Conservation (phyloP, 1,140 invertebrate species). For the Mycetomoellerius zeteki region DNA sequence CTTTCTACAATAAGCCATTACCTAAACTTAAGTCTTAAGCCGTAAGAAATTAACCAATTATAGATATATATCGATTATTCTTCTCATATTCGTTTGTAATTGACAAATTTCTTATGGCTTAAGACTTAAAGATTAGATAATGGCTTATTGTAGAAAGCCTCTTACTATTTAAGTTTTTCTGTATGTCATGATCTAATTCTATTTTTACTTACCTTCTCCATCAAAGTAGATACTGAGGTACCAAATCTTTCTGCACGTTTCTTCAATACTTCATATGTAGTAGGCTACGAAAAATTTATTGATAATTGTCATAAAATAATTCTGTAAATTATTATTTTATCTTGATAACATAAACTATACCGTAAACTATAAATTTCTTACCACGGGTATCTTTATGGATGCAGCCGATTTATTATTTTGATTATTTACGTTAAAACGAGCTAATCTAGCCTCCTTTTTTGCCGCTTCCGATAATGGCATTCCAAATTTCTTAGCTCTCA, state of each 20-base stretch:
- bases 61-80: no score
- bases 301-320: conserved; percentile 26
- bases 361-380: conserved; percentile 70
- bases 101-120: no score
- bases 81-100: no score
- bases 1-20: no score
- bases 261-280: conserved; percentile 90
- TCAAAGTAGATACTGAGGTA: conserved; percentile 89
- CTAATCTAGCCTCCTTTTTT: conserved; percentile 90
- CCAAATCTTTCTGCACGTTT: conserved; percentile 93
- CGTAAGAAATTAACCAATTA: no score
- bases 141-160: no score
- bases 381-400: conserved; percentile 79
- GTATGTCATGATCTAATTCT: no score
- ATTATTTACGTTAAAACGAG: conserved; percentile 88
- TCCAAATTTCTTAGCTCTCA: conserved; percentile 94
- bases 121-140: no score
- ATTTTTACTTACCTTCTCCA: conserved; percentile 87
- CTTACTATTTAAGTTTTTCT: no score
- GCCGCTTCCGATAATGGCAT: conserved; percentile 88
- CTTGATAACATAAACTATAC: not conserved
- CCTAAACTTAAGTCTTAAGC: no score
- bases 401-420: conserved; percentile 82
- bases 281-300: conserved; percentile 79
- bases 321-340: not conserved